phyloP scores from a whole-genome alignment of 1,140 invertebrate species.

The Chionoecetes opilio region DNA sequence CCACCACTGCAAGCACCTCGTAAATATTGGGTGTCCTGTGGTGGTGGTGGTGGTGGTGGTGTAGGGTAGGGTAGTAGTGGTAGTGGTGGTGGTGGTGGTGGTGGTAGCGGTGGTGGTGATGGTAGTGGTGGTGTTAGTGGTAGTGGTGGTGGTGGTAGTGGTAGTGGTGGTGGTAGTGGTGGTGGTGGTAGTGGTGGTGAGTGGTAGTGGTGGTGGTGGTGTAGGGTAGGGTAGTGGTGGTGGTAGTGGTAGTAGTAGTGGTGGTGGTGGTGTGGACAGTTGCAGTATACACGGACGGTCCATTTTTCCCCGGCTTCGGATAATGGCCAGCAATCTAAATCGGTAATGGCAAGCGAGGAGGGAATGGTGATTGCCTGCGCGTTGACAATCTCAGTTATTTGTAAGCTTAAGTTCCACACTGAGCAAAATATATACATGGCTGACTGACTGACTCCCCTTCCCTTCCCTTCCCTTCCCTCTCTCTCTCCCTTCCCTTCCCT shows the following conservation, averaged over 20 bases:
- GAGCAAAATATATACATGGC: conserved; percentile 12
- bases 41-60: not conserved
- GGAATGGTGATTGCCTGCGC: not conserved
- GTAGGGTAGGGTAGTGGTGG: not conserved
- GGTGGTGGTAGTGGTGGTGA: no score
- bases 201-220: no score
- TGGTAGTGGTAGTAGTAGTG: not conserved
- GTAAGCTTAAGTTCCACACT: not conserved
- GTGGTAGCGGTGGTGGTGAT: no score
- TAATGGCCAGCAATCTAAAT: conserved; percentile 20
- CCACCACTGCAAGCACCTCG: not conserved
- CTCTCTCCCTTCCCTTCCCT: no score
- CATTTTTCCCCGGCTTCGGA: conserved; percentile 5
- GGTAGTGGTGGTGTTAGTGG: no score
- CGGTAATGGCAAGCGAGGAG: not conserved
- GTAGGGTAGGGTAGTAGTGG: no score
- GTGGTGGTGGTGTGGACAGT: not conserved
- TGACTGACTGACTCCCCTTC: no score
- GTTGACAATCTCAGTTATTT: conserved; percentile 12
- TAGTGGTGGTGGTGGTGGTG: not conserved
- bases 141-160: no score
- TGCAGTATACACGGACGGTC: not conserved
- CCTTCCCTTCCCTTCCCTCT: no score
- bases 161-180: no score
- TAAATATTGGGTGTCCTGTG: not conserved